phyloP scores from a whole-genome alignment of 2,113 vertebrate species.

The Chauna torquata region DNA sequence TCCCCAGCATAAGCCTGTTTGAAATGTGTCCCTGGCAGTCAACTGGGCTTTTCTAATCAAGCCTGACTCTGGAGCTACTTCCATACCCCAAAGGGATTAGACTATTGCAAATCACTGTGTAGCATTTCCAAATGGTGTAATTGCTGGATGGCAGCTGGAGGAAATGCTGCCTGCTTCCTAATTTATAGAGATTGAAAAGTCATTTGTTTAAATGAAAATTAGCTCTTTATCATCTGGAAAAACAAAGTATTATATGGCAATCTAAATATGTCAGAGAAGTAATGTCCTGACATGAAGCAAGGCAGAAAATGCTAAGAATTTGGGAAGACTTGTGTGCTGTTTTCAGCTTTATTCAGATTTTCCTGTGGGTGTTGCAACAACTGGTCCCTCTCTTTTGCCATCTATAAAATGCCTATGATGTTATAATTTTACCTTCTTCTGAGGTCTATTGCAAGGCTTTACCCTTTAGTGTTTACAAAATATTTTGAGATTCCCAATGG shows the following conservation, averaged over 20 bases:
- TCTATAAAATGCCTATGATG: not conserved
- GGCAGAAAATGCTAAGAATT: not conserved
- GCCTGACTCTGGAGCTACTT: conserved; percentile 30
- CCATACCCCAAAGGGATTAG: conserved; percentile 7
- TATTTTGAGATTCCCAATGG: not conserved
- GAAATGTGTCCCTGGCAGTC: conserved; percentile 15
- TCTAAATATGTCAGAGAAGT: not conserved
- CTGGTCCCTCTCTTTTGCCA: not conserved
- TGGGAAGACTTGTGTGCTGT: not conserved
- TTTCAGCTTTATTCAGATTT: not conserved
- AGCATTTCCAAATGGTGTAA: not conserved
- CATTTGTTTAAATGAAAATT: conserved; percentile 35
- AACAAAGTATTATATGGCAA: not conserved
- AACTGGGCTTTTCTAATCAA: conserved; percentile 28
- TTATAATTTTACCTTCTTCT: not conserved
- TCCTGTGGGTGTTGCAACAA: not conserved
- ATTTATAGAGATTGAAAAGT: conserved; percentile 6
- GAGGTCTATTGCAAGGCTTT: not conserved
- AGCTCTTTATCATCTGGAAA: conserved; percentile 18
- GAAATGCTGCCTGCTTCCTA: conserved; percentile 20
- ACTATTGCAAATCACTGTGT: not conserved
- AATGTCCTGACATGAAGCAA: not conserved
- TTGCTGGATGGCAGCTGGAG: conserved; percentile 11
- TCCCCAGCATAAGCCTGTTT: conserved; percentile 7
- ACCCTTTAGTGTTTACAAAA: not conserved